Percentiles rank a stretch among this genome's conserved stretches.
Conservation (phyloP, 92 coral and sea anemone species). For the Plumapathes pennacea region DNA sequence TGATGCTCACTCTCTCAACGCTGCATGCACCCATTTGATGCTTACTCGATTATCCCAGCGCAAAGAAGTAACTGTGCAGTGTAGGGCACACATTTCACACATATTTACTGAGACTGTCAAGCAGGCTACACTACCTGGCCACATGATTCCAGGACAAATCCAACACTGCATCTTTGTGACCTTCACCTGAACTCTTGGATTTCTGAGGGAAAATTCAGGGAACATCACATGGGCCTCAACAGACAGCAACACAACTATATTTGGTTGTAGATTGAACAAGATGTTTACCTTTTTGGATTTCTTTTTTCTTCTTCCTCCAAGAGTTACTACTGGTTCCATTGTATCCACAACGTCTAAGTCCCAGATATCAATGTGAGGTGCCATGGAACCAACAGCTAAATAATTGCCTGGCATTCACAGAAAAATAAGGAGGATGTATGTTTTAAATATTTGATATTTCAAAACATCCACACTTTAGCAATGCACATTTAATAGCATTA, state of each 20-base stretch:
- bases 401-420: constrained; percentile 60
- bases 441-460: too few relatives aligned
- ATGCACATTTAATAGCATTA: too few relatives aligned
- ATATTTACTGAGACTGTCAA: not conserved
- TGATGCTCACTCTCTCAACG: too few relatives aligned
- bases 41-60: not conserved
- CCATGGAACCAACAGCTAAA: constrained; percentile 96
- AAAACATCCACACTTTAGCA: too few relatives aligned
- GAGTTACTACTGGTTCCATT: constrained; percentile 77
- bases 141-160: constrained; percentile 93
- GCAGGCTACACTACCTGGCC: constrained; percentile 54
- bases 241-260: not conserved
- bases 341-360: constrained; percentile 88
- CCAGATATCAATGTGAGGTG: constrained; percentile 87
- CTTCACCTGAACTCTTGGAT: constrained; percentile 51
- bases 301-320: constrained; percentile 70
- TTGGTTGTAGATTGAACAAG: constrained; percentile 1
- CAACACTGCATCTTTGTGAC: constrained; percentile 83
- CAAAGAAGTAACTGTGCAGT: not conserved
- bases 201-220: constrained; percentile 21
- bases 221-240: not conserved
- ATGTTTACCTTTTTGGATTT: constrained; percentile 64
- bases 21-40: not conserved
- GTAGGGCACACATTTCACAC: not conserved
- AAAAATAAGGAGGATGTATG: too few relatives aligned